Percentiles rank a stretch among this genome's conserved stretches.
Conservation (phyloP, 2,888 invertebrate species). For the Nesidiocoris tenuis region DNA sequence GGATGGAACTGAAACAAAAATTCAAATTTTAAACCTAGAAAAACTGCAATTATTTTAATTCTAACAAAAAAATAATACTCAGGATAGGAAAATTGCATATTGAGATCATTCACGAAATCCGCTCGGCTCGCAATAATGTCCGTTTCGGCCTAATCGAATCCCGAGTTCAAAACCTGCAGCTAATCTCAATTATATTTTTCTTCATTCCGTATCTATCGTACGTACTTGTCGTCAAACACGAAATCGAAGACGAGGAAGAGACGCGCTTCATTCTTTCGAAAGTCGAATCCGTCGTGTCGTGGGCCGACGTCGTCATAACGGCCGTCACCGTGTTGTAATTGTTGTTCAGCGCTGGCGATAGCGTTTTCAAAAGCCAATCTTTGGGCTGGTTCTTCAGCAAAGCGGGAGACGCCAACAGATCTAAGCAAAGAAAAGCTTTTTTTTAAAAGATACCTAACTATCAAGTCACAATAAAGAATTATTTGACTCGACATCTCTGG, state of each 20-base stretch:
- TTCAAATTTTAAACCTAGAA: not conserved
- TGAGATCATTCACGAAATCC: too few relatives aligned
- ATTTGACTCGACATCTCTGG: too few relatives aligned
- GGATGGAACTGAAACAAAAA: not conserved
- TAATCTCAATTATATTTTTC: too few relatives aligned
- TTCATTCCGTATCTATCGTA: too few relatives aligned
- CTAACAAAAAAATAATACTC: not conserved
- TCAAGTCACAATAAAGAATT: too few relatives aligned
- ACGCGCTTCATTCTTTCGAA: slow-evolving; percentile 60
- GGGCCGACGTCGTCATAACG: slow-evolving; percentile 15
- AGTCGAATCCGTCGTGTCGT: slow-evolving; percentile 36
- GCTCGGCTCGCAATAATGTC: too few relatives aligned
- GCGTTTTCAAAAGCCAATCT: slow-evolving; percentile 13
- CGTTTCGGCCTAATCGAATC: too few relatives aligned
- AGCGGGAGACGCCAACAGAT: slow-evolving; percentile 27
- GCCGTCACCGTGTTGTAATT: slow-evolving; percentile 50
- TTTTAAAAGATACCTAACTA: too few relatives aligned
- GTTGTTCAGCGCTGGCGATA: slow-evolving; percentile 29
- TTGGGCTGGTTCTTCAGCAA: slow-evolving; percentile 28
- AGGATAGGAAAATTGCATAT: not conserved
- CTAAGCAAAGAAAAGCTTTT: slow-evolving; percentile 2
- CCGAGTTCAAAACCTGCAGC: too few relatives aligned
- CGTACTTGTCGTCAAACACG: slow-evolving; percentile 57
- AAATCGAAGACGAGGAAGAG: slow-evolving; percentile 68
- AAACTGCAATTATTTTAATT: not conserved